Evolutionary conservation across 2,888 invertebrate species (phyloP), one percentile per base, ranked within the genome.

Genomic region (Caenorhabditis zanzibari): DNA sequence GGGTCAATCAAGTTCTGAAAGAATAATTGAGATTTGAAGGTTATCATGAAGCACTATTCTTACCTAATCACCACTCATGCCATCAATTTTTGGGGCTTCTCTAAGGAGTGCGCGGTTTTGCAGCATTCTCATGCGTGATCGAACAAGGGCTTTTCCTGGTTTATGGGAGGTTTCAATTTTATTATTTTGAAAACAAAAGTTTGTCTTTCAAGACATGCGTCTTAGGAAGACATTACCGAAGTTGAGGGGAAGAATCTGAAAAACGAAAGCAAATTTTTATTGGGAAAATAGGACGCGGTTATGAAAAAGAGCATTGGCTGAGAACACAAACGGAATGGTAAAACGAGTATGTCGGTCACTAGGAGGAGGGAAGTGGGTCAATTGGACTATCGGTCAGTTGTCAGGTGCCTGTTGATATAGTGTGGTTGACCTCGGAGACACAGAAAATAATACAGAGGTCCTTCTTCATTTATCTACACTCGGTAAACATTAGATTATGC

Each of bases 141-240:
- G 32, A 32, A 32, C 32, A 7, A 32, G 32, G 32, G 7, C 7
- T 6, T 32, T 32, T 32, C 32, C 32, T 32, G 4, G 32, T 4
- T 7, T 32, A n/a, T n/a, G n/a, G n/a, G n/a, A n/a, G n/a, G 32
- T 32, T 32, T 32, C 32, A 32, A 32, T 7, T 4, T 32, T 32
- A 4, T 7, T 32, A 6, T 32, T 32, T 32, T 32, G 32, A 7
- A 32, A 4, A 32, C 32, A 32, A 32, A 7, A 32, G 6, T 38
- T 10, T 54, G 47, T 74, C 74, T 74, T 74, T 74, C 64, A 74
- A 73, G 74, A 74, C 38, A n/a, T 4, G 5, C 16, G 38, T 74
- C 74, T 74, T 64, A 74, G 74, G 74, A 74, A 74, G 74, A 74
- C 74, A 74, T 74, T 32, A 74, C 74, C 74, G 54, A 44, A 12